A percentile compares a stretch with the other conserved stretches of the same genome.
Evolutionary conservation across 2,888 invertebrate species (phyloP).

Genomic region (Druceiella hillmani): DNA sequence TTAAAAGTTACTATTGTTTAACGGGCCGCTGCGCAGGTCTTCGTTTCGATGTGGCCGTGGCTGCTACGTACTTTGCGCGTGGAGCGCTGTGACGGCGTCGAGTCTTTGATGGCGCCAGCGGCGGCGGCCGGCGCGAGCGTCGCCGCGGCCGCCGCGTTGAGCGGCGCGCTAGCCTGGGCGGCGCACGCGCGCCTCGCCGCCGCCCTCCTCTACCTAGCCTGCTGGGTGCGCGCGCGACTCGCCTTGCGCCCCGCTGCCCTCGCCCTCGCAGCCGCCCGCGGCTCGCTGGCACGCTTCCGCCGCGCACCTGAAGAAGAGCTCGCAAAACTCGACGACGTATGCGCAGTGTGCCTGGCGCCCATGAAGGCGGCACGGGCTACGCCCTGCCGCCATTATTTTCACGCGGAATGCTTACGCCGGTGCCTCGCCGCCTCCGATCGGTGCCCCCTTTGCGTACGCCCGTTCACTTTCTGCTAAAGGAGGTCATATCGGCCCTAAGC

Average conservation of each 20-base stretch:
- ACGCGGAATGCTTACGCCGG: slow-evolving; percentile 67
- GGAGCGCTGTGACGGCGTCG: slow-evolving; percentile 64
- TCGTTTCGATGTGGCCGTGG: slow-evolving; percentile 59
- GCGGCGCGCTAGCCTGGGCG: slow-evolving; percentile 50
- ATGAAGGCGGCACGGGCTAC: slow-evolving; percentile 71
- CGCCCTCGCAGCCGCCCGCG: slow-evolving; percentile 54
- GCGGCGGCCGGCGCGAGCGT: slow-evolving; percentile 57
- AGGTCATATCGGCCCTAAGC: no score
- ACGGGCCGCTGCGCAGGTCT: slow-evolving; percentile 61
- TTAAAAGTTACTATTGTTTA: no score
- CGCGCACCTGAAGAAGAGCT: slow-evolving; percentile 63
- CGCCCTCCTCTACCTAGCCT: slow-evolving; percentile 58
- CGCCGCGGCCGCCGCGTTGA: slow-evolving; percentile 50
- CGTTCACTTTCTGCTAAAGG: slow-evolving; percentile 55
- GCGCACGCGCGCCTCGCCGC: slow-evolving; percentile 55
- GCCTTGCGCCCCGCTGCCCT: slow-evolving; percentile 50
- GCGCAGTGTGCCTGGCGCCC: slow-evolving; percentile 67
- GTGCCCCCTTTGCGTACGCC: slow-evolving; percentile 72
- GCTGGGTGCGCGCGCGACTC: slow-evolving; percentile 61
- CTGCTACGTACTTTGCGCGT: slow-evolving; percentile 54
- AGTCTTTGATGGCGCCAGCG: slow-evolving; percentile 63
- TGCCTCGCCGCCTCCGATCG: slow-evolving; percentile 65
- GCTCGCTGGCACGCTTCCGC: slow-evolving; percentile 56
- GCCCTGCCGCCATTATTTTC: slow-evolving; percentile 76
- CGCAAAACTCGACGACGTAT: slow-evolving; percentile 66